Evolutionary conservation across 1,140 invertebrate species (phyloP), one percentile per base, ranked within the genome.

Genomic region (Apolygus lucorum): DNA sequence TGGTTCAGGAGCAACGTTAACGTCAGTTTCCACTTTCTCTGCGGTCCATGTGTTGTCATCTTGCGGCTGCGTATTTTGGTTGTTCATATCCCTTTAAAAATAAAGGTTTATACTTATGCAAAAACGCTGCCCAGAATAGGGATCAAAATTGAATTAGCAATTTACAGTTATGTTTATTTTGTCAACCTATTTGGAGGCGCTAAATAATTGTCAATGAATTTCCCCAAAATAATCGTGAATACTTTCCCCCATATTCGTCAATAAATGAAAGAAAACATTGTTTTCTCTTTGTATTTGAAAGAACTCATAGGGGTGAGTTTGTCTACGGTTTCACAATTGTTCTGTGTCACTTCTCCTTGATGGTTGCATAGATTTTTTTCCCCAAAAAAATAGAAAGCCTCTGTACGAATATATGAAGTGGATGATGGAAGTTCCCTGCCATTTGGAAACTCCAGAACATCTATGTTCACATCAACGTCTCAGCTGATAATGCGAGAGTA

Each of bases 11-110:
- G 54, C 11, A 13, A 0, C 62, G 28, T 69, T 62, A 52, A 17
- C 49, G 52, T 24, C 22, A 54, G 63, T n/a, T 52, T 69, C 62
- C 25, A 62, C 68, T 21, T 27, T 65, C 54, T 70, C 34, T 25
- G 59, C 59, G 24, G 17, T 66, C 79, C 76, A 59, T 17, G 70
- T 25, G 49, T 52, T 42, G 29, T 67, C 70, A 68, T 63, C 70
- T 34, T 29, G 14, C 25, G 27, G 22, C 11, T 17, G 1, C 63
- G 14, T 22, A 65, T 54, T 24, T 25, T 25, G 52, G 64, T 34
- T 68, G 21, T 71, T 27, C 13, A 71, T 62, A 14, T 71, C 70
- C 1, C 65, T 71, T 26, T 17, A 70, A 59, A 59, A 13, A 54
- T n/a, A n/a, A n/a, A n/a, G n/a, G n/a, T n/a, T n/a, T n/a, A n/a